A percentile compares a stretch with the other conserved stretches of the same genome.
phyloP scores from a whole-genome alignment of 1,140 invertebrate genomes.

The Ephestia elutella region DNA sequence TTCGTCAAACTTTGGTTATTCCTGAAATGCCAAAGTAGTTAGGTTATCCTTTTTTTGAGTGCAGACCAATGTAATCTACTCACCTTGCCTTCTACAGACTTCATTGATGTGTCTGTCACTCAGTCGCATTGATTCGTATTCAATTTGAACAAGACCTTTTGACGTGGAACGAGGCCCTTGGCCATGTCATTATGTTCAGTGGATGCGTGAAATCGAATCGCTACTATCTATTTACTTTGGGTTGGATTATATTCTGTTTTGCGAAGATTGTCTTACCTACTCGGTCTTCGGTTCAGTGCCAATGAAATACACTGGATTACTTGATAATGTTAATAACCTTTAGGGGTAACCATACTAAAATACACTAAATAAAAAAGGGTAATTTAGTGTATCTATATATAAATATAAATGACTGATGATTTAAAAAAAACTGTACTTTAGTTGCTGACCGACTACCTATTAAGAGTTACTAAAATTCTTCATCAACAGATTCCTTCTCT shows the following conservation, averaged over 20 bases:
- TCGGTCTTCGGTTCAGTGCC: neutral
- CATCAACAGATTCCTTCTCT: too few species aligned
- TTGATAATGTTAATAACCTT: neutral
- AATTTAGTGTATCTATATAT: too few species aligned
- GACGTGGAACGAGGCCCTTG: neutral
- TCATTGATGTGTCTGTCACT: neutral
- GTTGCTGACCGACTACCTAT: too few species aligned
- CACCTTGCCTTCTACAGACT: neutral
- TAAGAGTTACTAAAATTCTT: too few species aligned
- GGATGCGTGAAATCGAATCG: conserved; percentile 9
- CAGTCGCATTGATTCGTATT: neutral
- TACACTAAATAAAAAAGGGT: too few species aligned
- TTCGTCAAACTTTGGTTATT: too few species aligned
- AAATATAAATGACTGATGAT: too few species aligned
- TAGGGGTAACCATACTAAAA: too few species aligned
- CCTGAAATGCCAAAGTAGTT: too few species aligned
- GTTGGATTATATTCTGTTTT: conserved; percentile 2
- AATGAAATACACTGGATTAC: neutral
- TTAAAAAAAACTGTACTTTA: too few species aligned
- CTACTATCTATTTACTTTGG: conserved; percentile 7
- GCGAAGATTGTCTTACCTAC: neutral
- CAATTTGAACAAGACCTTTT: conserved; percentile 9
- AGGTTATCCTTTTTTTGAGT: too few species aligned
- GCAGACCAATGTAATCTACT: neutral
- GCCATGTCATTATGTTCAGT: conserved; percentile 11